Evolutionary conservation across 2,888 invertebrate species (phyloP), one percentile per base, ranked within the genome.

Genomic region (Sinohyriopsis cumingii): DNA sequence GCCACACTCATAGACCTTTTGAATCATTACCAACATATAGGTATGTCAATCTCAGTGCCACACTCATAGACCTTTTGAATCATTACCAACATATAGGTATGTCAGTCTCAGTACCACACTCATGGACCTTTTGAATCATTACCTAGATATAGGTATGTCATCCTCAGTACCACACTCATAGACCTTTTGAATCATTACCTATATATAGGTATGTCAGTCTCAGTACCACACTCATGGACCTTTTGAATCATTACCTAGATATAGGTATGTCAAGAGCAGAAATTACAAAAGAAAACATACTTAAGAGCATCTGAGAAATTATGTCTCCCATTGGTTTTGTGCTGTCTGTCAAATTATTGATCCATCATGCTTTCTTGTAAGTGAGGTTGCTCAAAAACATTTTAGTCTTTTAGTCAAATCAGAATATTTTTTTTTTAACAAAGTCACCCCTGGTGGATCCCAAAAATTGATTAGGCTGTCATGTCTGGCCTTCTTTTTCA

Each of bases 191-290:
- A 81, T 65, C 55, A 65, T 19, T 69, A 77, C 45, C 67, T 84
- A 20, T 78, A 80, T 67, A 74, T 59, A 76, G 80, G 84, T 84
- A 71, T 55, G 80, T 85, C 53, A 84, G 82, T 63, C 73, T 85
- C 20, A 79, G 82, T 6, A 69, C 72, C 24, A 81, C 81, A 9
- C 65, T 84, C 15, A 77, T 80, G 28, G 66, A 72, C 25, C 71
- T 76, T 55, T 69, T 81, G 15, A 77, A 81, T 65, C 55, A 65
- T 19, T 69, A 77, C 45, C 67, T 84, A 20, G 79, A 80, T 67
- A 74, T 59, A 76, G 80, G 84, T 84, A 71, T 60, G 56, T 33
- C 33, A 33, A 33, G 33, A 33, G 33, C 9, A 33, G 33, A 5
- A 33, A 7, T 33, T 33, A 5, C 1, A 9, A 33, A 33, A 33